Evolutionary conservation across 35 echinoderm and acorn worm species (phyloP).

Genomic region (Stichopus chloronotus): DNA sequence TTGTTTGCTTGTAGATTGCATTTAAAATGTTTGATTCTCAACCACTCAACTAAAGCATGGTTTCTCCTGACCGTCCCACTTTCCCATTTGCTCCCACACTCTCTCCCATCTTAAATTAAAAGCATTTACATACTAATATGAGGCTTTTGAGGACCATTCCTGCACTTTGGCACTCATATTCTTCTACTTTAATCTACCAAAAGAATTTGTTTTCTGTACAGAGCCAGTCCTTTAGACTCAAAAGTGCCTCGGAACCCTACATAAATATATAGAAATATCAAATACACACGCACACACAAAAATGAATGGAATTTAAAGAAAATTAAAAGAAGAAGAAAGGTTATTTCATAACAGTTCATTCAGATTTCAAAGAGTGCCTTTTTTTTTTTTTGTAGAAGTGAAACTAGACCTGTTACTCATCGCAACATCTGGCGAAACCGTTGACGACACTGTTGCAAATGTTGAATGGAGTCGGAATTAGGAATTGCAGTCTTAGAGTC

Average conservation of each 20-base stretch:
- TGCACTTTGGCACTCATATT: too few relatives aligned
- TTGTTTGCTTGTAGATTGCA: too few relatives aligned
- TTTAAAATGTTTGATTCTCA: too few relatives aligned
- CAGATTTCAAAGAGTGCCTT: not conserved
- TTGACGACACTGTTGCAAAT: not conserved
- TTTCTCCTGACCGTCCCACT: too few relatives aligned
- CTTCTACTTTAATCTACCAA: too few relatives aligned
- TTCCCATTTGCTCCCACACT: too few relatives aligned
- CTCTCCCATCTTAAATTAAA: too few relatives aligned
- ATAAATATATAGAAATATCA: not conserved
- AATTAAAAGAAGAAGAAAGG: not conserved
- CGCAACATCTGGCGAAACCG: not conserved
- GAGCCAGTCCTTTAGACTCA: not conserved
- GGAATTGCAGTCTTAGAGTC: too few relatives aligned
- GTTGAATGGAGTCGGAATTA: not conserved
- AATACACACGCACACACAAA: not conserved
- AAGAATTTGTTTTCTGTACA: too few relatives aligned
- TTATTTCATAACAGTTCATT: not conserved
- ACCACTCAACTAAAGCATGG: too few relatives aligned
- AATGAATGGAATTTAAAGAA: not conserved
- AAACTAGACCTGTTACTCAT: conserved; percentile 20
- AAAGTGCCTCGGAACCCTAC: not conserved
- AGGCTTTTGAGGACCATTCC: too few relatives aligned
- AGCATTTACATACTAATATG: too few relatives aligned
- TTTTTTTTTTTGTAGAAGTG: not conserved